Percentiles rank a stretch among this genome's conserved stretches.
These are phyloP conservation scores for Linnaemya tessellans DNA, from an alignment of 2,888 invertebrate species.

Conservation along the genomic window DNA sequence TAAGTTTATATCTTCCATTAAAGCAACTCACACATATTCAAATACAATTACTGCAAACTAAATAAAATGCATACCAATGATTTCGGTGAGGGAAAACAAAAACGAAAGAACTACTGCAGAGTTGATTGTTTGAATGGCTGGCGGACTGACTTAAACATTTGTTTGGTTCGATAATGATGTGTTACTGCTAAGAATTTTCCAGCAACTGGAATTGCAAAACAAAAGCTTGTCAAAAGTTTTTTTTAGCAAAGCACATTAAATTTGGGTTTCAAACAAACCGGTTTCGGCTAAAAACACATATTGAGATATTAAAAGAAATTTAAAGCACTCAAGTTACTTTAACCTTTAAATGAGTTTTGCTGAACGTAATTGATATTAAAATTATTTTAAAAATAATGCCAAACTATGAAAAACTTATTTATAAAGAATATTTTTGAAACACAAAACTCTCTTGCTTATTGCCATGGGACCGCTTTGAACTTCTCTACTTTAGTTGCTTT, in stretches of 20 bases:
- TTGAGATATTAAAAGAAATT: no score
- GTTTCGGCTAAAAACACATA: no score
- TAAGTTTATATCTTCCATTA: slow-evolving; percentile 50
- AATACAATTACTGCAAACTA: slow-evolving; percentile 49
- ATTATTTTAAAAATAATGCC: background rate
- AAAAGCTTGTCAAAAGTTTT: background rate
- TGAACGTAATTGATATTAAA: background rate
- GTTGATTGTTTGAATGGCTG: background rate
- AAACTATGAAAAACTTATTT: background rate
- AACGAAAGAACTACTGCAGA: slow-evolving; percentile 21
- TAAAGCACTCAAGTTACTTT: no score
- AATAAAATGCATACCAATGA: slow-evolving; percentile 64
- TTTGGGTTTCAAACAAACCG: no score
- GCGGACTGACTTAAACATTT: slow-evolving; percentile 45
- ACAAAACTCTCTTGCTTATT: background rate
- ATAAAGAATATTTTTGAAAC: no score
- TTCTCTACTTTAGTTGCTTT: background rate
- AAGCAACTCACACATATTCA: slow-evolving; percentile 33
- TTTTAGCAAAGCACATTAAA: no score
- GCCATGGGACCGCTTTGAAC: background rate
- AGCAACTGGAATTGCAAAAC: slow-evolving; percentile 1
- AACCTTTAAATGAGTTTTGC: background rate
- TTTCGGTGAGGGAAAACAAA: slow-evolving; percentile 20
- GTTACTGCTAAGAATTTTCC: slow-evolving; percentile 61
- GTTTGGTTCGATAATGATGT: slow-evolving; percentile 68